Evolutionary conservation across 2,888 invertebrate species (phyloP).

Genomic region (Tenthredo livida): DNA sequence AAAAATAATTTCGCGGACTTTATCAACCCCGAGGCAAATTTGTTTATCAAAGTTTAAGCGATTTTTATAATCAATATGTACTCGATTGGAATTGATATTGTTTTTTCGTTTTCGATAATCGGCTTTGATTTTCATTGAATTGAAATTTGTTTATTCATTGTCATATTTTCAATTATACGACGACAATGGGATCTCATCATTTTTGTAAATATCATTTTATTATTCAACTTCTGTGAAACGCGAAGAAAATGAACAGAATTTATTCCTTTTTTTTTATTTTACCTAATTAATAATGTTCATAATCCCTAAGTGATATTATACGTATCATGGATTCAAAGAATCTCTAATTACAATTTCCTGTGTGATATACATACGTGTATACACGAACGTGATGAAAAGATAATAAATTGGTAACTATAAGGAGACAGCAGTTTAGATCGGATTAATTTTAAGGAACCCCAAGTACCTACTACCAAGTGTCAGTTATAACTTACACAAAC

Average conservation of each 20-base stretch:
- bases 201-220: neutral
- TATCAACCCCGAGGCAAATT: no score
- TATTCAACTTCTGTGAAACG: neutral
- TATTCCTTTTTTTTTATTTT: no score
- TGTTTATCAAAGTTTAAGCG: no score
- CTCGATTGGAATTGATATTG: neutral
- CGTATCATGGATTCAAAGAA: neutral
- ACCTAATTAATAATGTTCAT: neutral
- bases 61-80: no score
- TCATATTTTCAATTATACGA: neutral
- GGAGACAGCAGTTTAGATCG: slow-evolving; percentile 27
- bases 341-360: neutral
- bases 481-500: slow-evolving; percentile 32
- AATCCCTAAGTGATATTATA: neutral
- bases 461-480: slow-evolving; percentile 26
- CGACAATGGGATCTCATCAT: neutral
- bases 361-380: neutral
- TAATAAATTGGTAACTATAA: neutral
- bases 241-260: no score
- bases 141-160: neutral
- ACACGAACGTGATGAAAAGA: neutral
- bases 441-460: slow-evolving; percentile 31
- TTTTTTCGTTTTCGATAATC: neutral
- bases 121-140: neutral
- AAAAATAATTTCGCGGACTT: no score